A percentile compares a stretch with the other conserved stretches of the same genome.
These are phyloP conservation scores for Noctilio leporinus DNA, from an alignment of 2,113 vertebrate species.

Conservation along the genomic window DNA sequence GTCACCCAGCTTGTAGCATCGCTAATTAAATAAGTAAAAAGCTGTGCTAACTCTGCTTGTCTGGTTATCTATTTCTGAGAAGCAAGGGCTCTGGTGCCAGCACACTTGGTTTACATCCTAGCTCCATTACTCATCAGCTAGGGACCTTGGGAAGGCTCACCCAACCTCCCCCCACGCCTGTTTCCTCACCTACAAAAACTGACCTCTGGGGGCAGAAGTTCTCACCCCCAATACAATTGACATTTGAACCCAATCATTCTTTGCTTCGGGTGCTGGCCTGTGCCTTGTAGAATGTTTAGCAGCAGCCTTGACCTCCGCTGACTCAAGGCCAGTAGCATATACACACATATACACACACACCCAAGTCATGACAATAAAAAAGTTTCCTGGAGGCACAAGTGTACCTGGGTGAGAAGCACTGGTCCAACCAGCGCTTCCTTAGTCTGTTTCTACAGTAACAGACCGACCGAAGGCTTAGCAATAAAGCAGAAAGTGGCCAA, in stretches of 20 bases:
- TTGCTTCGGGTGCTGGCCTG: background rate
- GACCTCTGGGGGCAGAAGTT: background rate
- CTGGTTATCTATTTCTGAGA: background rate
- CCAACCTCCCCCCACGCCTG: background rate
- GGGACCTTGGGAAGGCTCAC: background rate
- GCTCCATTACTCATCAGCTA: background rate
- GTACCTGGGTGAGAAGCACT: background rate
- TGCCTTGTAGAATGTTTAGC: too few relatives aligned
- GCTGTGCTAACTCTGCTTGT: background rate
- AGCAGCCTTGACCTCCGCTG: background rate
- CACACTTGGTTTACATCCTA: background rate
- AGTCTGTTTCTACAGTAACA: background rate
- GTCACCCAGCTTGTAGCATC: background rate
- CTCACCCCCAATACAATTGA: background rate
- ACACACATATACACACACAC: background rate
- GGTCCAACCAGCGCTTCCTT: background rate
- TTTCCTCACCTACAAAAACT: background rate
- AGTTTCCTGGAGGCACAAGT: background rate
- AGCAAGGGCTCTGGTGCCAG: background rate
- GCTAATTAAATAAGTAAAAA: background rate
- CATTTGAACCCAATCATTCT: background rate
- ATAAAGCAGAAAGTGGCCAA: background rate
- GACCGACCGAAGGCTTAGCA: background rate
- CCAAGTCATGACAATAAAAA: background rate
- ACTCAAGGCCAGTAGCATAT: background rate